A percentile compares a stretch with the other conserved stretches of the same genome.
phyloP scores from a whole-genome alignment of 2,113 vertebrate species.

The Scatophagus argus region DNA sequence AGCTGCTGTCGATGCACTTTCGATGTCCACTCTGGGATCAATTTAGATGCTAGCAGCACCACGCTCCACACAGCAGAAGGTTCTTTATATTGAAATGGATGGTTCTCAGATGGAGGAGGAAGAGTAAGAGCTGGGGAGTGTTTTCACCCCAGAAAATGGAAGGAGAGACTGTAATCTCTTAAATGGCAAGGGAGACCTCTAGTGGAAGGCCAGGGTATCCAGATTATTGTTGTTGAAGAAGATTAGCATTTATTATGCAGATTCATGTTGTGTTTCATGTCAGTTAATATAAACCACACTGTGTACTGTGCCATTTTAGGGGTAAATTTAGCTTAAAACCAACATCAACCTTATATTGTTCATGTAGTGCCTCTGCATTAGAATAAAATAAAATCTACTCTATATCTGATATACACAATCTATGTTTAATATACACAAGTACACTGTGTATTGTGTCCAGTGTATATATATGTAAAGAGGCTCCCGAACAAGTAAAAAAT shows the following conservation, averaged over 20 bases:
- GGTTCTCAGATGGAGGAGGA: constrained; percentile 59
- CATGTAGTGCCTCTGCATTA: too few species aligned
- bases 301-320: not conserved
- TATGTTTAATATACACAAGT: too few species aligned
- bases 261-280: not conserved
- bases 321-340: not conserved
- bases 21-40: constrained; percentile 41
- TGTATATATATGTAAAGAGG: too few species aligned
- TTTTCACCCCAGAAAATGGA: constrained; percentile 73
- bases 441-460: not conserved
- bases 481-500: too few species aligned
- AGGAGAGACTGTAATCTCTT: constrained; percentile 33
- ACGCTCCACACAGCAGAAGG: constrained; percentile 27
- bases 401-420: not conserved
- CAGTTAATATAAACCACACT: not conserved
- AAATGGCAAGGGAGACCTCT: constrained; percentile 75
- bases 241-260: not conserved
- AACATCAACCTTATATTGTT: too few species aligned
- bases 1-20: constrained; percentile 20
- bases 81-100: constrained; percentile 66
- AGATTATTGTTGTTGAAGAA: not conserved
- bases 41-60: constrained; percentile 23
- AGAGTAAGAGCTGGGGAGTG: constrained; percentile 30
- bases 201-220: constrained; percentile 49
- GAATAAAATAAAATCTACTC: not conserved